These are phyloP conservation scores for Microplitis manilae DNA, from an alignment of 2,888 invertebrate species.

Conservation along the genomic window DNA sequence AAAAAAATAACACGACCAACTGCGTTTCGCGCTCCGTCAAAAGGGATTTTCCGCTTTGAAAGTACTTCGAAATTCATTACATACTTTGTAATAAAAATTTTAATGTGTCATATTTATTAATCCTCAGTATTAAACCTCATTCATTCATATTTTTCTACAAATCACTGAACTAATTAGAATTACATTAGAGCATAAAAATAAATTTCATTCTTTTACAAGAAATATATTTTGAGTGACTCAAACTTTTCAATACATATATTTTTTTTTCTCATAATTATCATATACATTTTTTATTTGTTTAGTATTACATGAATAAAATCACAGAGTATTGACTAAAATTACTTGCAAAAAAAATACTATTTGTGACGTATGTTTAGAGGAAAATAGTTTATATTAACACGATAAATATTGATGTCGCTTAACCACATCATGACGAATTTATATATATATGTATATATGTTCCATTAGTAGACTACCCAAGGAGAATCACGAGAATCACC, in stretches of 20 bases:
- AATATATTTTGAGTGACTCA: too few relatives aligned
- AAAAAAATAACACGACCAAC: too few relatives aligned
- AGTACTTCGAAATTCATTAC: not conserved
- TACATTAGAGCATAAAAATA: too few relatives aligned
- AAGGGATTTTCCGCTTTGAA: not conserved
- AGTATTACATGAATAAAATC: not conserved
- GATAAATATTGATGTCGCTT: slow-evolving; percentile 10
- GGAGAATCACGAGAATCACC: not conserved
- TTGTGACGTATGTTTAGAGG: not conserved
- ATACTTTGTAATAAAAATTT: not conserved
- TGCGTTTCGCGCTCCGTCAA: not conserved
- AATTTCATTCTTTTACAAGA: too few relatives aligned
- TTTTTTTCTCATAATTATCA: too few relatives aligned
- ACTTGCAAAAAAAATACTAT: not conserved
- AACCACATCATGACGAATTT: not conserved
- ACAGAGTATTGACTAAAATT: not conserved
- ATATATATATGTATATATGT: not conserved
- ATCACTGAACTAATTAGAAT: too few relatives aligned
- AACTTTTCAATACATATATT: too few relatives aligned
- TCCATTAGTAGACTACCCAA: not conserved
- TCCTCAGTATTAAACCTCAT: too few relatives aligned
- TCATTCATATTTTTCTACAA: too few relatives aligned
- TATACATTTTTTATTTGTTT: too few relatives aligned
- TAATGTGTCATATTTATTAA: too few relatives aligned
- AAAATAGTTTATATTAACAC: slow-evolving; percentile 15